Evolutionary conservation across 2,113 vertebrate species (phyloP).

Genomic region (Nyctereutes procyonoides): DNA sequence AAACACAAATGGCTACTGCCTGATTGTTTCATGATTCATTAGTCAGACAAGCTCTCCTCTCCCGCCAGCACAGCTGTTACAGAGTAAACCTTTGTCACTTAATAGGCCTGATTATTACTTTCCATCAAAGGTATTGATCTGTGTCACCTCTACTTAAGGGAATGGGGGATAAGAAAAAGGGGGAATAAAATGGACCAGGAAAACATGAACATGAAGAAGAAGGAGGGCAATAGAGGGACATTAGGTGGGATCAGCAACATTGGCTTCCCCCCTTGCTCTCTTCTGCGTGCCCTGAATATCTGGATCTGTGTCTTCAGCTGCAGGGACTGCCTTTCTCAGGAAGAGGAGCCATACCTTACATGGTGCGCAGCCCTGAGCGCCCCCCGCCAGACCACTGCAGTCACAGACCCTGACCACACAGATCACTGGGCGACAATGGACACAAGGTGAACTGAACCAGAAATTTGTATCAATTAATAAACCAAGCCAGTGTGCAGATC

Average conservation of each 20-base stretch:
- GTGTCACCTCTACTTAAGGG: constrained; percentile 95
- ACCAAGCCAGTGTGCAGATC: constrained; percentile 55
- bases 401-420: constrained; percentile 80
- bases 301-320: constrained; percentile 44
- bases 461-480: constrained; percentile 80
- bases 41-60: constrained; percentile 99
- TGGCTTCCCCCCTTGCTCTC: constrained; percentile 69
- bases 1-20: constrained; percentile 99
- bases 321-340: constrained; percentile 55
- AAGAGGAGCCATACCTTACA: constrained; percentile 70
- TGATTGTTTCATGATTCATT: constrained; percentile 99
- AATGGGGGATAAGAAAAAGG: constrained; percentile 84
- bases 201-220: constrained; percentile 74
- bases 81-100: constrained; percentile 99
- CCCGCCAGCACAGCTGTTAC: constrained; percentile 99
- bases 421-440: constrained; percentile 69
- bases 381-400: constrained; percentile 65
- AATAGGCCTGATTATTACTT: constrained; percentile 99
- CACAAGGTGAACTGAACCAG: constrained; percentile 79
- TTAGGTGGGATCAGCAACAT: constrained; percentile 17
- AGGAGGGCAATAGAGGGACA: constrained; percentile 33
- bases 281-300: constrained; percentile 56
- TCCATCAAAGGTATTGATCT: constrained; percentile 99
- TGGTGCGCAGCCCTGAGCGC: constrained; percentile 60
- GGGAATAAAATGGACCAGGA: constrained; percentile 79